Base-by-base conservation (phyloP, 92 coral and sea anemone species). In the Siderastrea siderea region DNA sequence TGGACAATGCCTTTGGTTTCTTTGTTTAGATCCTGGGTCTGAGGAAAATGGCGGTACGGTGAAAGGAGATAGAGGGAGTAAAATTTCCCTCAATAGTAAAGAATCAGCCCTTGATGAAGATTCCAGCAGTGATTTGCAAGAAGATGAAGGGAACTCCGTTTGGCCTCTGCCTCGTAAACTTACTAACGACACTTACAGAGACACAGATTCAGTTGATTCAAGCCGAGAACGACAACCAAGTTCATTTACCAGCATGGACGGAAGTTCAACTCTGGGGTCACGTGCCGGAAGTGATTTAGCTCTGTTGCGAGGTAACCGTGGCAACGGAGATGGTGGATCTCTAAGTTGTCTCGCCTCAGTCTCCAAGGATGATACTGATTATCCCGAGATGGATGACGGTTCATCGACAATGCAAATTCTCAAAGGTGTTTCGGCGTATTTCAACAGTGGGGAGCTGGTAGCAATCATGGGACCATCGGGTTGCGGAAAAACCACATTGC, bases 391-490 rank as follows among this genome's bases (percentile, higher is more conserved):
- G 26, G 53, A 3, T 9, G 73, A 54, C 26, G 16, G 48, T 13
- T n/a, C 80, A 38, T 26, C 73, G 3, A 90, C 77, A 46, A 91
- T 87, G 72, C 88, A 82, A 47, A 91, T 91, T 72, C 89, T 91
- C 19, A 83, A 87, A 48, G 74, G 83, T 54, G 89, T 91, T 58
- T 91, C 94, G 53, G 90, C 94, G 3, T 91, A 87, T 81, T 91
- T 91, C 74, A 91, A 91, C 66, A 89, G 92, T 15, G 94, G 94
- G 3, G 94, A 91, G 70, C 82, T 91, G 26, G 94, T 91, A 4
- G 94, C 94, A 50, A 91, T 91, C 15, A 91, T 91, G 94, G 94
- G 94, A 7, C 94, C 94, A 2, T 87, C 94, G 1, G 94, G 94
- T 1, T 83, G 94, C 45, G 94, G 94, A 9, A 91, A 91, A 53